Evolutionary conservation across 2,113 vertebrate genomes (phyloP), one percentile per base, ranked within the genome.

Genomic region (Pelodiscus sinensis): DNA sequence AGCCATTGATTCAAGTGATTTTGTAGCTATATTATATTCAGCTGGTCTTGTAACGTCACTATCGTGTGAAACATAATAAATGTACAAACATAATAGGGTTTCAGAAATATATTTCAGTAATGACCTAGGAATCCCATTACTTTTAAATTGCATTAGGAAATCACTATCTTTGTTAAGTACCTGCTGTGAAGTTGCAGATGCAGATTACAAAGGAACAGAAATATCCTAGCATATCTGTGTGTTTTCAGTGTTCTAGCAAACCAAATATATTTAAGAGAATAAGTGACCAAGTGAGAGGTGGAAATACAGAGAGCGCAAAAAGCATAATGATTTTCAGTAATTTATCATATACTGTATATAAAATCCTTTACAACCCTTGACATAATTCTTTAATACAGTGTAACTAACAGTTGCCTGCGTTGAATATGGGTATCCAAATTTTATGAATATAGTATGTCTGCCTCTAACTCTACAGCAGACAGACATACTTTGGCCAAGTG

Each of bases 401-500:
- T 92, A 79, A 68, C 5, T 87, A 71, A 8, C 78, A 84, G 86
- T 19, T 80, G 15, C 38, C 62, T 51, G 15, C 29, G 68, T 81
- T 75, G 84, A 10, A n/a, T 94, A 29, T 6, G 92, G 94, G n/a
- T 81, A 65, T 35, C 73, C 7, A 5, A 29, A 90, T 89, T 89
- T 89, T 81, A 78, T 75, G 3, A 82, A 92, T 89, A 71, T 71
- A 19, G 2, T n/a, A 92, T 65, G 78, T 92, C 94, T 91, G 78
- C 91, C 94, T 92, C 95, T 88, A 94, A 91, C 94, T 78, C 35
- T n/a, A 84, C 9, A 25, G 55, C 52, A 89, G 88, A 92, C 92
- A 84, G 88, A 92, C 92, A 84, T 38, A 71, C 84, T 94, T 87
- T 29, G 71, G 11, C 71, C 27, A 95, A 16, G 75, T 68, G 57